phyloP scores from a whole-genome alignment of 2,113 vertebrate genomes.

The Ciconia maguari region DNA sequence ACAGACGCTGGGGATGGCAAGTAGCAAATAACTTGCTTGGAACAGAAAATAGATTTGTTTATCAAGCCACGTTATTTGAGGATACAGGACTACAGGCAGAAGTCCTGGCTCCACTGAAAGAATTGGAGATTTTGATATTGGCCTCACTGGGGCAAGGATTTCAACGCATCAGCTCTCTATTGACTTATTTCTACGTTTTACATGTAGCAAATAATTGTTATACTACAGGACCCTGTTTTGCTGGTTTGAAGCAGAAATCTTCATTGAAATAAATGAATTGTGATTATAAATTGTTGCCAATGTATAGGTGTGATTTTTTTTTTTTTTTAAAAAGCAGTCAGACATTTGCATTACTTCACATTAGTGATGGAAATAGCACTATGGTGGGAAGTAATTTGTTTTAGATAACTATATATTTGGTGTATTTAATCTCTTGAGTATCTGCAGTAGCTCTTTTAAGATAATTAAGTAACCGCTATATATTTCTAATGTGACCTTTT shows the following conservation, averaged over 20 bases:
- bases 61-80: not conserved
- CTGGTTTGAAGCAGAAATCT: not conserved
- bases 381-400: not conserved
- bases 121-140: not conserved
- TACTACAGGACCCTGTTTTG: not conserved
- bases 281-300: not conserved
- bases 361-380: not conserved
- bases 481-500: not conserved
- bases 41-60: not conserved
- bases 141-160: not conserved
- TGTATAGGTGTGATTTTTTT: not conserved
- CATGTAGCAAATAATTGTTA: not conserved
- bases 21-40: not conserved
- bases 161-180: not conserved
- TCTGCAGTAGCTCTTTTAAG: not conserved
- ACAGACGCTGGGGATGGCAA: not conserved
- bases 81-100: not conserved
- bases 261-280: not conserved
- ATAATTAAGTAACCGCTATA: not conserved
- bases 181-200: not conserved
- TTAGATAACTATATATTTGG: not conserved
- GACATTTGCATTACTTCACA: not conserved
- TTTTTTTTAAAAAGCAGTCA: not conserved
- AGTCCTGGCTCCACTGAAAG: not conserved
- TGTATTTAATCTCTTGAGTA: not conserved